Evolutionary conservation across 2,797 vertebrate genomes (phyloP).

Genomic region (Rhabdomys pumilio): DNA sequence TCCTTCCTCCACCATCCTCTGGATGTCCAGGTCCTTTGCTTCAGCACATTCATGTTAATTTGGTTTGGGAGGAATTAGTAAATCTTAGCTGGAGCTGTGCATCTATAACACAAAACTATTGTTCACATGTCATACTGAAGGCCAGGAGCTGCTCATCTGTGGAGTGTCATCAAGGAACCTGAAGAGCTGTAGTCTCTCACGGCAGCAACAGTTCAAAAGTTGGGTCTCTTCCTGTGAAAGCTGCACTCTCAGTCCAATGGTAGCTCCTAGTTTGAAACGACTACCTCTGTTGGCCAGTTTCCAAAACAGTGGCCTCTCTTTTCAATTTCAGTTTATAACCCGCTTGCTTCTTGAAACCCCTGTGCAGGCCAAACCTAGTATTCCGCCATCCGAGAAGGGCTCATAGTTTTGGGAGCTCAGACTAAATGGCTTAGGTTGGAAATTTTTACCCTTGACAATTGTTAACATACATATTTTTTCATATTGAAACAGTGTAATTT

Average conservation of each 20-base stretch:
- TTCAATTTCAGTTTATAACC: conserved; percentile 15
- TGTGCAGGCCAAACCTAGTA: neutral
- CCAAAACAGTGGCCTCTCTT: neutral
- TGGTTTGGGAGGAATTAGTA: neutral
- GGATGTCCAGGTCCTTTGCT: neutral
- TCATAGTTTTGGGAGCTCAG: neutral
- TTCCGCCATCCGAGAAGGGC: neutral
- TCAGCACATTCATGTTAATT: neutral
- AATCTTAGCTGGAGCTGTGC: neutral
- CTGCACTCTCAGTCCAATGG: neutral
- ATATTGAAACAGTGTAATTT: conserved; percentile 35
- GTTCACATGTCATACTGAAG: neutral
- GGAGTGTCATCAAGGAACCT: neutral
- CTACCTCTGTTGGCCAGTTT: neutral
- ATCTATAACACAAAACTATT: neutral
- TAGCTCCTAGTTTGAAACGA: conserved; percentile 22
- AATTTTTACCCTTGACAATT: conserved; percentile 43
- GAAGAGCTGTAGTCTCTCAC: neutral
- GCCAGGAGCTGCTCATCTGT: neutral
- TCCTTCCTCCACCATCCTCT: neutral
- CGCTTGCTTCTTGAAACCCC: neutral
- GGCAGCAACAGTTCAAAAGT: neutral
- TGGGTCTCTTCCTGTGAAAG: neutral
- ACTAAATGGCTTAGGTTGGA: neutral
- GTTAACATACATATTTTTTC: conserved; percentile 30